phyloP scores from a whole-genome alignment of 2,797 vertebrate genomes.

The Micropoecilia bifurca region DNA sequence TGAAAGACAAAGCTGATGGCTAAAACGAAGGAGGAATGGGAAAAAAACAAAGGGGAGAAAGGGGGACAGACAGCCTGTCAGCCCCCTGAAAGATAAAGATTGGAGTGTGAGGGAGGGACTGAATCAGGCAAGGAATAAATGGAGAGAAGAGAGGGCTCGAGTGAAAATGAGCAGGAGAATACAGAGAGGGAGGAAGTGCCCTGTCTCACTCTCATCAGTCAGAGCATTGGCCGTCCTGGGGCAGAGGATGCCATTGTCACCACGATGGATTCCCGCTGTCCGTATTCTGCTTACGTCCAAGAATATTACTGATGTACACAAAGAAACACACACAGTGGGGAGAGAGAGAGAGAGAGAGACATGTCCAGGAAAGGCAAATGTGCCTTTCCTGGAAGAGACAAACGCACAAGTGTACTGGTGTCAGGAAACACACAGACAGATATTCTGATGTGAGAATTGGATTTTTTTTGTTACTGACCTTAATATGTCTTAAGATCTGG shows the following conservation, averaged over 20 bases:
- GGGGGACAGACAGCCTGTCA: constrained; percentile 44
- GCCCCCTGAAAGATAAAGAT: constrained; percentile 48
- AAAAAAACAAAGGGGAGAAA: constrained; percentile 29
- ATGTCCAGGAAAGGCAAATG: neutral
- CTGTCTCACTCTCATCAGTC: constrained; percentile 71
- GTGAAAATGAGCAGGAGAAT: constrained; percentile 61
- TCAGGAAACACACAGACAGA: constrained; percentile 10
- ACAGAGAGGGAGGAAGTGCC: constrained; percentile 35
- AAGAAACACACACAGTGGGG: constrained; percentile 21
- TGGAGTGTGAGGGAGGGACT: constrained; percentile 48
- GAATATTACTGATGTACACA: constrained; percentile 57
- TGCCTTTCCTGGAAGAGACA: neutral
- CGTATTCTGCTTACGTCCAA: constrained; percentile 53
- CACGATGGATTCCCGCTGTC: constrained; percentile 67
- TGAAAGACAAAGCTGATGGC: constrained; percentile 54
- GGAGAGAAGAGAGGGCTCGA: constrained; percentile 48
- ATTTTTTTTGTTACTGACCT: neutral
- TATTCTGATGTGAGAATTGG: neutral
- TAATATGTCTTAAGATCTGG: neutral
- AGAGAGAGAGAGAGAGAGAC: constrained; percentile 16
- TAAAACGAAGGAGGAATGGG: constrained; percentile 34
- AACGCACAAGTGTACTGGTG: neutral
- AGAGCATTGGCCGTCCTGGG: constrained; percentile 66
- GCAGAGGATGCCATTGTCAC: constrained; percentile 70
- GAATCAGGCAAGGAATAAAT: constrained; percentile 60